Evolutionary conservation across 1,140 invertebrate genomes (phyloP).

Genomic region (Atta texana): DNA sequence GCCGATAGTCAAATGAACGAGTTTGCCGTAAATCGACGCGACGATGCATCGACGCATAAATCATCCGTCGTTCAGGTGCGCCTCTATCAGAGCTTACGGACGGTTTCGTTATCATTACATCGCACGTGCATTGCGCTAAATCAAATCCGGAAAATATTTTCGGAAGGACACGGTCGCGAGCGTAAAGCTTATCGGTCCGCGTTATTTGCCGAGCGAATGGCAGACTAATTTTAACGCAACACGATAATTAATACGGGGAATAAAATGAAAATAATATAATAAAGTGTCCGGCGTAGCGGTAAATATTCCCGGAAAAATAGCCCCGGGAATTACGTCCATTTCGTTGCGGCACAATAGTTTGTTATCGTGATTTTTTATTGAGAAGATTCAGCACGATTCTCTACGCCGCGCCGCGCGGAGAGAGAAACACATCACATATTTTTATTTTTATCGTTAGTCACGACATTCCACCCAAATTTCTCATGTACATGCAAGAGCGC

Average conservation of each 20-base stretch:
- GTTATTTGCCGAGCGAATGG: constrained; percentile 48
- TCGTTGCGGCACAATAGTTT: not conserved
- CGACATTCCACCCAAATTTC: constrained; percentile 10
- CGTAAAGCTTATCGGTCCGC: constrained; percentile 26
- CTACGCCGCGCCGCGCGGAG: too few species aligned
- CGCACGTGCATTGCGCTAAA: constrained; percentile 48
- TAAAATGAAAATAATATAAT: constrained; percentile 61
- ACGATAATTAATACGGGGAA: constrained; percentile 55
- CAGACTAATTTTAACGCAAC: constrained; percentile 36
- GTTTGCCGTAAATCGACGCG: constrained; percentile 69
- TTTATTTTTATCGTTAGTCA: constrained; percentile 22
- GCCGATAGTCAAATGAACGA: constrained; percentile 73
- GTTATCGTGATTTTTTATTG: constrained; percentile 7
- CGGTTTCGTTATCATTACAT: constrained; percentile 68
- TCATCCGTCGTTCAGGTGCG: constrained; percentile 61
- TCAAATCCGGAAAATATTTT: constrained; percentile 63
- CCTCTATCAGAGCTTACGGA: constrained; percentile 65
- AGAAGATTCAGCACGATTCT: not conserved
- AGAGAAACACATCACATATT: not conserved
- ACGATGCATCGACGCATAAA: constrained; percentile 70
- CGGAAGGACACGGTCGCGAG: constrained; percentile 20
- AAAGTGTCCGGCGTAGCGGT: constrained; percentile 39
- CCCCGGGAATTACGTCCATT: constrained; percentile 2
- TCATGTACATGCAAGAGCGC: not conserved
- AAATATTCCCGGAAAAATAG: constrained; percentile 65